These are phyloP conservation scores for Melieria picta DNA, from an alignment of 2,888 invertebrate genomes.

Conservation along the genomic window DNA sequence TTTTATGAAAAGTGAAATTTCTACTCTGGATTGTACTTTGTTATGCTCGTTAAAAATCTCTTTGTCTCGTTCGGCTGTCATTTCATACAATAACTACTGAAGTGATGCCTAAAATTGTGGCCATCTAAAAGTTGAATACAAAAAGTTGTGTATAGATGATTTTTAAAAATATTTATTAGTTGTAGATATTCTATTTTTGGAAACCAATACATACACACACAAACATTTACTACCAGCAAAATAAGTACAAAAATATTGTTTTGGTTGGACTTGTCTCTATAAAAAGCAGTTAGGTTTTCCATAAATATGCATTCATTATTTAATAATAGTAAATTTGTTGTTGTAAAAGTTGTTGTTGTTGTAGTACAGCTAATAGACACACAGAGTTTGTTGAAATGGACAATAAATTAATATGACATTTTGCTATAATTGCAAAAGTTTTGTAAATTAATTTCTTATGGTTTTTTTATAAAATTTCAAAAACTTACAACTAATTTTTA, in stretches of 20 bases:
- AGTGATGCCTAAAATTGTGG: neutral
- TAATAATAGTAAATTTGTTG: no score
- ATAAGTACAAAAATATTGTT: constrained; percentile 32
- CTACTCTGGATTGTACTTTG: constrained; percentile 59
- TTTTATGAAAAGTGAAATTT: constrained; percentile 43
- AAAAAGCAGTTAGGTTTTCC: no score
- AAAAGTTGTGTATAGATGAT: no score
- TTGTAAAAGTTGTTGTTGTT: no score
- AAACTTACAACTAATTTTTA: no score
- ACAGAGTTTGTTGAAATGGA: no score
- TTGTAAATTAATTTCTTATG: no score
- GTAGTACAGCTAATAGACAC: no score
- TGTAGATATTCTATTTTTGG: neutral
- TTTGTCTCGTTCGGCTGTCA: neutral
- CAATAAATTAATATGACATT: no score
- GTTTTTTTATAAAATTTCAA: no score
- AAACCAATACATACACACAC: constrained; percentile 10
- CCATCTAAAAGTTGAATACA: neutral
- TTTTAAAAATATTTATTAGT: constrained; percentile 7
- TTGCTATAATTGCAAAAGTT: no score
- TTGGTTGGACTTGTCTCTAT: constrained; percentile 20
- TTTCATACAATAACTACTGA: neutral
- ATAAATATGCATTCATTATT: no score
- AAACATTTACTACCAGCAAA: constrained; percentile 36
- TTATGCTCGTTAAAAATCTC: constrained; percentile 56